phyloP scores from a whole-genome alignment of 2,797 vertebrate species.

The Odontamblyopus lacepedii region DNA sequence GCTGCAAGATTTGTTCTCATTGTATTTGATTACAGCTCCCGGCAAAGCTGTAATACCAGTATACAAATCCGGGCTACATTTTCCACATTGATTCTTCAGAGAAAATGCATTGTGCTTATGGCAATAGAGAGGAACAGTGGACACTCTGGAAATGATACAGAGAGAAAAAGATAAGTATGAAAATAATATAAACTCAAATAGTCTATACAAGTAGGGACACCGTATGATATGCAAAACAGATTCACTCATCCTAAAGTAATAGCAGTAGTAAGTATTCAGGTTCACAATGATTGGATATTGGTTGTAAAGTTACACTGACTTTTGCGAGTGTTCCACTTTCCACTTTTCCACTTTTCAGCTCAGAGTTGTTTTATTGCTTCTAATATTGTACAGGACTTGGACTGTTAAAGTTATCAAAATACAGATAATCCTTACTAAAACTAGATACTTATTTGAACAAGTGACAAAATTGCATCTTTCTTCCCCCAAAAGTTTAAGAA shows the following conservation, averaged over 20 bases:
- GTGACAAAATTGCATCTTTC: background rate
- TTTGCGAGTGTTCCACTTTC: background rate
- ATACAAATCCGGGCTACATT: constrained; percentile 35
- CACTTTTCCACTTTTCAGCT: background rate
- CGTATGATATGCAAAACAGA: background rate
- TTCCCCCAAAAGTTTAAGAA: background rate
- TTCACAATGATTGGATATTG: background rate
- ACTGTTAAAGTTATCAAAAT: background rate
- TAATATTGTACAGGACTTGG: background rate
- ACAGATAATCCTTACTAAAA: background rate
- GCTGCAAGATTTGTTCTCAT: constrained; percentile 15
- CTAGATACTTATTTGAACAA: too few species aligned
- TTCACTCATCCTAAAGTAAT: background rate
- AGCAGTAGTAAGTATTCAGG: background rate
- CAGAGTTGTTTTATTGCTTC: background rate
- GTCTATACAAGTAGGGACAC: background rate
- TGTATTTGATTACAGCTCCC: constrained; percentile 35
- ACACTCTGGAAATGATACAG: constrained; percentile 18
- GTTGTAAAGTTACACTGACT: background rate
- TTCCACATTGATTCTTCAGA: constrained; percentile 51
- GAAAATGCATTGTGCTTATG: constrained; percentile 43
- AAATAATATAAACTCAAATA: constrained; percentile 35
- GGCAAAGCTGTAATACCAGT: constrained; percentile 21
- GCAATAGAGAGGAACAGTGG: constrained; percentile 27
- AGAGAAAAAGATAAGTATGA: constrained; percentile 19